Base-by-base conservation (phyloP, 2,113 vertebrate species). In the Galbula dea region DNA sequence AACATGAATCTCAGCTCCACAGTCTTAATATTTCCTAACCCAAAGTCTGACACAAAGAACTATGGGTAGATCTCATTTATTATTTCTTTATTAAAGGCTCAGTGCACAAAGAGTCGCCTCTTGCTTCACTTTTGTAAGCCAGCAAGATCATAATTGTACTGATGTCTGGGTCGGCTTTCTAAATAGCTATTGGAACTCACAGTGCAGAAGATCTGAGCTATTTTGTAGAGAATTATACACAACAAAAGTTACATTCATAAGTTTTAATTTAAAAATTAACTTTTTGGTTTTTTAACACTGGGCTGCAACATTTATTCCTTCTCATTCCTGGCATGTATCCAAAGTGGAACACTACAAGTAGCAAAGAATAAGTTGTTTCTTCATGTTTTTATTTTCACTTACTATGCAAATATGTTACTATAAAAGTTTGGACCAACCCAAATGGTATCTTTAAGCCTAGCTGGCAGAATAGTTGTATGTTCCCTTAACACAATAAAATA, bases 71-170 rank as follows among this genome's bases (percentile, higher is more conserved):
- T 93, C 90, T 92, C 95, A 91, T 97, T 97, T 96, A 94, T 95
- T 96, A 95, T 92, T 94, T 81, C 97, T 96, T 97, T 97, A 97
- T 97, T 97, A 97, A 97, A 94, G 88, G 76, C 83, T 95, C 84
- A 94, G 72, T 90, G 91, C 94, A 95, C 94, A 96, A 94, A 97
- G 95, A 95, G 94, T 88, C 2, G 43, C 71, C 94, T 96, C 87
- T 95, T 11, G 1, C 79, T 94, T 96, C 79, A 65, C 83, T 94
- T 86, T 86, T 89, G 96, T 93, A 92, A 88, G 87, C 90, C 92
- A 95, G 90, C 46, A 77, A 91, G 81, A 95, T 95, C 65, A 36
- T 95, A 96, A 96, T 95, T 95, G 87, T 96, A 83, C 82, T 90
- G 87, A 94, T 88, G 94, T 90, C 24, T 11, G 90, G 93, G 88